A percentile compares a stretch with the other conserved stretches of the same genome.
Evolutionary conservation across 2,888 invertebrate species (phyloP).

Genomic region (Acheta domesticus): DNA sequence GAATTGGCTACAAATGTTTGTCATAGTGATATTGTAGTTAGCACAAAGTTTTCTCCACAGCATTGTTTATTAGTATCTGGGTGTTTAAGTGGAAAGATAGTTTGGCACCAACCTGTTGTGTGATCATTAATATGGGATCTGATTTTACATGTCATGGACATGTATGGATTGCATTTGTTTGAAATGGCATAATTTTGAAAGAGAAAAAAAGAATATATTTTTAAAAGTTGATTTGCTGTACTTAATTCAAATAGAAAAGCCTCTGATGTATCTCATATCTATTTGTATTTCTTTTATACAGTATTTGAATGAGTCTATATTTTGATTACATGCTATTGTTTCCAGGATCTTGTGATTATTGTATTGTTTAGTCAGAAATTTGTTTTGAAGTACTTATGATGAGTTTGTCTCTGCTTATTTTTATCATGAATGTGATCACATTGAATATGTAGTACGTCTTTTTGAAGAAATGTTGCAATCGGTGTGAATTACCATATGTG

Average conservation of each 20-base stretch:
- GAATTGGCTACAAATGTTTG: slow-evolving; percentile 69
- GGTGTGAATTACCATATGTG: too few species aligned
- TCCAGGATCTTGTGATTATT: too few species aligned
- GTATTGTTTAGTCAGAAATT: too few species aligned
- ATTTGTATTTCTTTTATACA: neutral
- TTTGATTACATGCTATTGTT: too few species aligned
- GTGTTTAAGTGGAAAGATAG: slow-evolving; percentile 81
- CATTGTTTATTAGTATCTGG: slow-evolving; percentile 86
- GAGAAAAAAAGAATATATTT: neutral
- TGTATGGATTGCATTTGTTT: neutral
- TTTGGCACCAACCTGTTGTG: slow-evolving; percentile 78
- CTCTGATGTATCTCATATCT: neutral
- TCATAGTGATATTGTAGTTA: slow-evolving; percentile 80
- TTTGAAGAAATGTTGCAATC: too few species aligned
- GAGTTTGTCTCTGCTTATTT: too few species aligned
- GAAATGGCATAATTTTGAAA: neutral
- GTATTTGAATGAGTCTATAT: too few species aligned
- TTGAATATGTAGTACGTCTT: too few species aligned
- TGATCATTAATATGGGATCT: slow-evolving; percentile 38
- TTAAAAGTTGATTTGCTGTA: neutral
- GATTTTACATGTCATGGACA: neutral
- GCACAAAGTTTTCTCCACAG: slow-evolving; percentile 84
- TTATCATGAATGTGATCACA: too few species aligned
- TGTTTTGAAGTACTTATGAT: too few species aligned
- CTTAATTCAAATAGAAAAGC: neutral